Base-by-base conservation (phyloP, 2,797 vertebrate species). In the Microhierax caerulescens region DNA sequence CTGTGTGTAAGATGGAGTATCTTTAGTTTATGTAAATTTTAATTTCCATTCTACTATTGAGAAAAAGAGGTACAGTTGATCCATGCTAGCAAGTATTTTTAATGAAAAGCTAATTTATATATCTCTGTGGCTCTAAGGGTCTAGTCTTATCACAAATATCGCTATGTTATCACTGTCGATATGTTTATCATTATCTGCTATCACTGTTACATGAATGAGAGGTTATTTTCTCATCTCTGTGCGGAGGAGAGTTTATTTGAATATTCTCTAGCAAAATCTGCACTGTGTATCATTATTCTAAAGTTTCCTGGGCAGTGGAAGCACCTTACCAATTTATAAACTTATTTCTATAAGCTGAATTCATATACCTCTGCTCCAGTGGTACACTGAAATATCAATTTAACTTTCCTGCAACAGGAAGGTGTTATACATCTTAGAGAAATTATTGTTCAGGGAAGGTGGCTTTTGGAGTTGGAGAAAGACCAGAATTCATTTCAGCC, bases 81-180 rank as follows among this genome's bases (percentile, higher is more conserved):
- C 19, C 14, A 30, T 25, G 4, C 15, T 68, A 57, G n/a, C 19
- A 94, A 70, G 18, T 70, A 51, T 51, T 83, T 85, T 76, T 59
- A 53, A 79, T 80, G 15, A 59, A 80, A 88, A 81, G 48, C 6
- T 95, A 21, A 68, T 85, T 93, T 87, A 73, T 61, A 4, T 68
- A 41, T 39, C 9, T 20, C 72, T 74, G 22, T 47, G 30, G 7
- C 51, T 85, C n/a, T 60, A 54, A 65, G 32, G 7, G 13, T 69
- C 30, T 88, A 39, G 30, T 57, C 30, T 61, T 60, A 65, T 24
- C 36, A 67, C 22, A 63, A 37, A 51, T 74, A 28, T 7, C 0
- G 0, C 20, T 87, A 20, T 70, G 41, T 43, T 43, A 43, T 18
- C 41, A 8, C 17, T 74, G 25, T 7, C 0, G 0, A 20, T 90